Conservation (phyloP, 1,140 invertebrate genomes). For the Aphelenchoides fujianensis region DNA sequence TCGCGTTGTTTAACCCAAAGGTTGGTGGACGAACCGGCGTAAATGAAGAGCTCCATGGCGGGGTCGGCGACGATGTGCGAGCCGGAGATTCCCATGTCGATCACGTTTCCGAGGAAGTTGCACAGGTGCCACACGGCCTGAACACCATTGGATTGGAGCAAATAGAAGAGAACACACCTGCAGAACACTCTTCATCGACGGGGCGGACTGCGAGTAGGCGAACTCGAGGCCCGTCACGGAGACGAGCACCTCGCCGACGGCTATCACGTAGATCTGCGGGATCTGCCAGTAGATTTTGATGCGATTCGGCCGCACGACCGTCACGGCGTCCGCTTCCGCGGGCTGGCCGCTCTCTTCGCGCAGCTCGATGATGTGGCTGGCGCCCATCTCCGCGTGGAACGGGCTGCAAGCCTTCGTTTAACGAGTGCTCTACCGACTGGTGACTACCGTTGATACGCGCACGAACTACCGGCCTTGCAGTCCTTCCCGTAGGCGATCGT, state of each 20-base stretch:
- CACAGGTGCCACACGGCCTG: constrained; percentile 50
- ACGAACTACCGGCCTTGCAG: constrained; percentile 35
- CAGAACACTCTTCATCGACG: constrained; percentile 51
- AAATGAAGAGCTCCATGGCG: constrained; percentile 51
- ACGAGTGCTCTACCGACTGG: neutral
- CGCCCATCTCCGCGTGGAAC: constrained; percentile 41
- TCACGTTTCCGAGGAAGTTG: constrained; percentile 49
- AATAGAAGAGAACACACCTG: constrained; percentile 59
- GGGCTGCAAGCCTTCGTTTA: constrained; percentile 48
- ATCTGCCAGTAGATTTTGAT: constrained; percentile 59
- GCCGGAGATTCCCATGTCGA: constrained; percentile 50
- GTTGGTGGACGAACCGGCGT: constrained; percentile 38
- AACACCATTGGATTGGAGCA: neutral
- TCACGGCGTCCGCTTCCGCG: neutral
- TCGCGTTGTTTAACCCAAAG: neutral
- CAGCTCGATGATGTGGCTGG: constrained; percentile 27
- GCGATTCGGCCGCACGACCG: constrained; percentile 44
- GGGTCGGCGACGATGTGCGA: constrained; percentile 42
- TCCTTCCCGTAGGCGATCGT: constrained; percentile 45
- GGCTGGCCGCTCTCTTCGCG: neutral
- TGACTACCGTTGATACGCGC: neutral
- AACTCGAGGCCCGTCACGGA: constrained; percentile 35
- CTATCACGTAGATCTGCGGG: constrained; percentile 71
- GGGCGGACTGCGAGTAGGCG: constrained; percentile 48
- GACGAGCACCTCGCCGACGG: constrained; percentile 66